Conservation (phyloP, 2,113 vertebrate species). For the Heloderma charlesbogerti region DNA sequence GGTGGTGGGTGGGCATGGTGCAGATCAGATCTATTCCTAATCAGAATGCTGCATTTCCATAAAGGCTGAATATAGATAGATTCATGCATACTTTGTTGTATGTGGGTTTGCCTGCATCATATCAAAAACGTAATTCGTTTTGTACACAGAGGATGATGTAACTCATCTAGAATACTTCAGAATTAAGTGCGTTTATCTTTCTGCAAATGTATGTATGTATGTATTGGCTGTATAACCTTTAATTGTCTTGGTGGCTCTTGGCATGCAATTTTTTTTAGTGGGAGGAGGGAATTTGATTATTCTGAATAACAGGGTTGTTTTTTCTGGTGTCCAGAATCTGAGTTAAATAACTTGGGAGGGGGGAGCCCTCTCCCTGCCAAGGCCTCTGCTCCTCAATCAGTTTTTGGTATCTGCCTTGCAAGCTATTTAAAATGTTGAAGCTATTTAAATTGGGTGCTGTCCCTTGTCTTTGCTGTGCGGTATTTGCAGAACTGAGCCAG, state of each 20-base stretch:
- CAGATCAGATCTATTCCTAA: neutral
- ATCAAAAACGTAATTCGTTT: neutral
- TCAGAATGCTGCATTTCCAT: neutral
- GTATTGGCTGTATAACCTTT: neutral
- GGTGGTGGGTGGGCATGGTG: no score
- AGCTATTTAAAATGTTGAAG: constrained; percentile 18
- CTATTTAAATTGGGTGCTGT: constrained; percentile 17
- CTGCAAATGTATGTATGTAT: neutral
- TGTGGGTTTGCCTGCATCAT: no score
- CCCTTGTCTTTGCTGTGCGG: constrained; percentile 6
- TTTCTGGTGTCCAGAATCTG: neutral
- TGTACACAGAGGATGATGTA: neutral
- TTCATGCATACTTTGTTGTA: neutral
- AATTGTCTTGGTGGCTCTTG: no score
- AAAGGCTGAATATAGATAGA: neutral
- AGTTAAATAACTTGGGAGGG: constrained; percentile 6
- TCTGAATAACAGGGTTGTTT: no score
- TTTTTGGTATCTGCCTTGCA: constrained; percentile 3
- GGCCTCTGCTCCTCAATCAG: neutral
- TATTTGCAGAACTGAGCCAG: constrained; percentile 41
- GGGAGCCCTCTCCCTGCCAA: neutral
- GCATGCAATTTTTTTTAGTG: neutral
- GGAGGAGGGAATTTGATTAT: neutral
- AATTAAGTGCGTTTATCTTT: neutral
- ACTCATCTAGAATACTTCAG: neutral